Conservation (phyloP, 1,140 invertebrate species). For the Panulirus ornatus region DNA sequence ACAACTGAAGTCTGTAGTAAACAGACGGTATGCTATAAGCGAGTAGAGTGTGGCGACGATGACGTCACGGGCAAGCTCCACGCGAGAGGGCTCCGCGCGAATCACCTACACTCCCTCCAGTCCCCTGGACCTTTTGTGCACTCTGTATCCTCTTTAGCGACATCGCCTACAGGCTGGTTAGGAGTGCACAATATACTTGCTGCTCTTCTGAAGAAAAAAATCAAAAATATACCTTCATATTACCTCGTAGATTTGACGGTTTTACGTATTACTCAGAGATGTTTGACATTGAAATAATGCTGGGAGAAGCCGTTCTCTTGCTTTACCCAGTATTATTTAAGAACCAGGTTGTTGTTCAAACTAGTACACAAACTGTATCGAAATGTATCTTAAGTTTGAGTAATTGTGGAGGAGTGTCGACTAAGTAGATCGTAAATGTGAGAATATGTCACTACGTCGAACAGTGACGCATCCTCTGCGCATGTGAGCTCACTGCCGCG, state of each 20-base stretch:
- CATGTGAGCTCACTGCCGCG: conserved; percentile 50
- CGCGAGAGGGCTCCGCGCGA: not conserved
- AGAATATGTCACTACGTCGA: conserved; percentile 53
- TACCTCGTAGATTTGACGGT: conserved; percentile 58
- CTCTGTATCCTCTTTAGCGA: too few species aligned
- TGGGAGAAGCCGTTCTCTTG: too few species aligned
- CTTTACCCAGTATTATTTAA: too few species aligned
- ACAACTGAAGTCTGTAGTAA: conserved; percentile 61
- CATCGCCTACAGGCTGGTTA: too few species aligned
- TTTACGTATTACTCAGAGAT: conserved; percentile 28
- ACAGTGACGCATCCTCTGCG: conserved; percentile 61
- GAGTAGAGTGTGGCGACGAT: conserved; percentile 46
- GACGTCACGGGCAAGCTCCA: conserved; percentile 50
- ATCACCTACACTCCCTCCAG: not conserved
- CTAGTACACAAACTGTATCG: too few species aligned
- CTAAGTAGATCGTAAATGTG: not conserved
- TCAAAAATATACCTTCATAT: too few species aligned
- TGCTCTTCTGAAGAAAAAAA: too few species aligned
- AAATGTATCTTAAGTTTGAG: too few species aligned
- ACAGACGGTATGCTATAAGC: conserved; percentile 58
- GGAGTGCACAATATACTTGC: too few species aligned
- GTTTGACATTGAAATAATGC: too few species aligned
- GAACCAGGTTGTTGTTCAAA: too few species aligned
- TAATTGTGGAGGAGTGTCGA: not conserved
- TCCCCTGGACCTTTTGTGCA: too few species aligned